These are phyloP conservation scores for Prunella fulvescens DNA, from an alignment of 2,113 vertebrate genomes.

Conservation along the genomic window DNA sequence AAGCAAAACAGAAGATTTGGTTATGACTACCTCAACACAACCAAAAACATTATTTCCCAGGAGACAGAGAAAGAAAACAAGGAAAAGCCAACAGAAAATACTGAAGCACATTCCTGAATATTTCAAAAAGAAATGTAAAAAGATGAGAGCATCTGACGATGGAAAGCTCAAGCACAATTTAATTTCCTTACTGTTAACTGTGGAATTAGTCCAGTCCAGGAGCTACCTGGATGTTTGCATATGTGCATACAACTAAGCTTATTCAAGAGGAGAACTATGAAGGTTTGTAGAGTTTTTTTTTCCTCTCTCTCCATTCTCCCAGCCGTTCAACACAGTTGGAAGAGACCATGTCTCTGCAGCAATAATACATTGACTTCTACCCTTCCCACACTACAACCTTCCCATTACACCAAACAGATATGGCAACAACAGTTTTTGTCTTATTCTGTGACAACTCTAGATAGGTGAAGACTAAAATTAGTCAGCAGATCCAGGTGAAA, in stretches of 20 bases:
- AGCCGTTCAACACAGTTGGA: neutral
- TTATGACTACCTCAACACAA: neutral
- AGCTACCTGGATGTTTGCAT: neutral
- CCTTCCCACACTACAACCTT: fast-evolving
- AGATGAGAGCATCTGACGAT: neutral
- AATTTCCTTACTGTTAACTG: neutral
- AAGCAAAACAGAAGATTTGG: neutral
- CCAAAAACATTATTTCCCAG: conserved; percentile 16
- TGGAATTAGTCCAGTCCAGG: neutral
- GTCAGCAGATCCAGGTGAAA: neutral
- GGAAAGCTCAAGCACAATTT: neutral
- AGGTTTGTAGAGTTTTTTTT: neutral
- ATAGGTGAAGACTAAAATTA: neutral
- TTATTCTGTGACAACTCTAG: neutral
- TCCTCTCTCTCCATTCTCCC: neutral
- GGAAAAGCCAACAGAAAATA: neutral
- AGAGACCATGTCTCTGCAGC: neutral
- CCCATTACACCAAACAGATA: neutral
- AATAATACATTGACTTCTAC: neutral
- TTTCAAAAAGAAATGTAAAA: neutral
- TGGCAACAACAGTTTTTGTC: neutral
- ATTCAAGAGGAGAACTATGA: neutral
- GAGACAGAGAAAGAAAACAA: neutral
- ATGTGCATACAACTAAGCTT: neutral
- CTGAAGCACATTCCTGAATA: neutral